Evolutionary conservation across 2,888 invertebrate genomes (phyloP).

Genomic region (Polyommatus iphigenia): DNA sequence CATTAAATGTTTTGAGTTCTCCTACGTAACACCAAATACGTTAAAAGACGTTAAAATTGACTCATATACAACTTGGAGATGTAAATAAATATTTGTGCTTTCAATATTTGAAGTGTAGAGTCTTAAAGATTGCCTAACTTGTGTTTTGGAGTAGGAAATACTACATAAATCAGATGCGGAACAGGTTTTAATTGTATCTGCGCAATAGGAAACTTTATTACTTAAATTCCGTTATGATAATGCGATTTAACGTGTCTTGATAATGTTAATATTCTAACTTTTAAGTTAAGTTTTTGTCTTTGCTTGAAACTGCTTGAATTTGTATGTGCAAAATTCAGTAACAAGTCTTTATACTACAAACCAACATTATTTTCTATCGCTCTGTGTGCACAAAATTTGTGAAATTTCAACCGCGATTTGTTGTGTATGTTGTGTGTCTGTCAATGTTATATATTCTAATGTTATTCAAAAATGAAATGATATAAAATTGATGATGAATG

Average conservation of each 20-base stretch:
- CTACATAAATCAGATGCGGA: constrained; percentile 15
- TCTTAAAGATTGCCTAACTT: neutral
- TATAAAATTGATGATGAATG: constrained; percentile 13
- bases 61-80: neutral
- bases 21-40: neutral
- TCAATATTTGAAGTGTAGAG: neutral
- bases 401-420: neutral
- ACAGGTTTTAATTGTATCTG: constrained; percentile 10
- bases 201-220: constrained; percentile 22
- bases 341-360: neutral
- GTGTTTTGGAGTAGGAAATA: neutral
- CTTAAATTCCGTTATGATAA: neutral
- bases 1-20: neutral
- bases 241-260: neutral
- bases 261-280: neutral
- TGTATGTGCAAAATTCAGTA: neutral
- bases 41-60: neutral
- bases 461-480: constrained; percentile 8
- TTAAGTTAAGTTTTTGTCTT: neutral
- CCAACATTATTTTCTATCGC: neutral
- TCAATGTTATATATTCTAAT: neutral
- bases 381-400: neutral
- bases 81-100: neutral
- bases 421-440: neutral
- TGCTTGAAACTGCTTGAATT: neutral